These are phyloP conservation scores for Leptobrachium ailaonicum DNA, from an alignment of 2,113 vertebrate genomes.

Conservation along the genomic window DNA sequence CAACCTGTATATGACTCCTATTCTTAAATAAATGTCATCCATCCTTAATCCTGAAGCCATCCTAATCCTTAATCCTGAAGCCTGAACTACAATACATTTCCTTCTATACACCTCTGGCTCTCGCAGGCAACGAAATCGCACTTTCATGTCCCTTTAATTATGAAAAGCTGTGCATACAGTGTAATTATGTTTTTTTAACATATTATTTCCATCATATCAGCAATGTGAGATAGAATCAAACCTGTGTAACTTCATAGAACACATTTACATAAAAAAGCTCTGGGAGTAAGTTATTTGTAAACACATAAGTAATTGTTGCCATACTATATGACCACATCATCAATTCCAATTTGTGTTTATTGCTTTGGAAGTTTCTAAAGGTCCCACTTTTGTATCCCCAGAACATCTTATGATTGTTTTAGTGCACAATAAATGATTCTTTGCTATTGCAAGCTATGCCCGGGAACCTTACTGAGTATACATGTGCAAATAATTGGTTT, in stretches of 20 bases:
- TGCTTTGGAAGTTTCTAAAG: conserved; percentile 30
- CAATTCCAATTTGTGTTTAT: conserved; percentile 46
- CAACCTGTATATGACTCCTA: no score
- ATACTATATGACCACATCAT: conserved; percentile 29
- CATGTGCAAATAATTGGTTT: conserved; percentile 42
- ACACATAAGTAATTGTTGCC: conserved; percentile 34
- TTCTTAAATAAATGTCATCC: no score
- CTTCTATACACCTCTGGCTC: no score
- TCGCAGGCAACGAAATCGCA: no score
- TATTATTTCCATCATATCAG: not conserved
- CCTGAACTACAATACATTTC: no score
- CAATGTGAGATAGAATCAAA: conserved; percentile 8
- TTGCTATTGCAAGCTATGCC: conserved; percentile 26
- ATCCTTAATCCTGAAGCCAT: no score
- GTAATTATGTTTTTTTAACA: not conserved
- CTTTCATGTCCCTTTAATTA: no score
- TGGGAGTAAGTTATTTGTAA: not conserved
- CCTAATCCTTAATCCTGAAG: no score
- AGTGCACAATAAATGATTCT: conserved; percentile 30
- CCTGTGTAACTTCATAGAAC: conserved; percentile 1
- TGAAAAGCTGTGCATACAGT: not conserved
- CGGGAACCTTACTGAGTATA: conserved; percentile 28
- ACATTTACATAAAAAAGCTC: conserved; percentile 19
- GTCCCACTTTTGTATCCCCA: conserved; percentile 16
- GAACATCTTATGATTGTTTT: conserved; percentile 37